Evolutionary conservation across 2,888 invertebrate species (phyloP).

Genomic region (Gibbula magus): DNA sequence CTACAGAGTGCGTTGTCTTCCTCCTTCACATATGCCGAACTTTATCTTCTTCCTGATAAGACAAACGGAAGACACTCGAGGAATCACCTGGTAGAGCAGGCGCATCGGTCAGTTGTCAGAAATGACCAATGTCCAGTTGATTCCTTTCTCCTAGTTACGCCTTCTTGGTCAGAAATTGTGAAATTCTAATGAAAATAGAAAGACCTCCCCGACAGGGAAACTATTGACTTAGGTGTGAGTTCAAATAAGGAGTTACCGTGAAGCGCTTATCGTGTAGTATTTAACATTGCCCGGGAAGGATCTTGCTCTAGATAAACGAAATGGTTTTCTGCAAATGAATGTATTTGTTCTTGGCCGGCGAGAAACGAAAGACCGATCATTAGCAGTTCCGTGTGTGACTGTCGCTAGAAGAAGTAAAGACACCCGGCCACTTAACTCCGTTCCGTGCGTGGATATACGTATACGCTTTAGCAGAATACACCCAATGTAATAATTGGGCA

Average conservation of each 20-base stretch:
- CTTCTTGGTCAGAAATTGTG: too few relatives aligned
- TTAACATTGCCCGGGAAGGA: slow-evolving; percentile 5
- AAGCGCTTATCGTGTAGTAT: not conserved
- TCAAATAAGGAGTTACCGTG: not conserved
- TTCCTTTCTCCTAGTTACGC: too few relatives aligned
- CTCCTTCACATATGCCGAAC: not conserved
- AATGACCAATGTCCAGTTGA: too few relatives aligned
- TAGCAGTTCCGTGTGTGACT: not conserved
- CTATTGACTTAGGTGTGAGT: slow-evolving; percentile 15
- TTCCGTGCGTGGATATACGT: not conserved
- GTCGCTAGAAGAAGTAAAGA: not conserved
- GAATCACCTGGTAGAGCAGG: too few relatives aligned
- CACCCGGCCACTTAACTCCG: not conserved
- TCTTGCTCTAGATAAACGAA: slow-evolving; percentile 7
- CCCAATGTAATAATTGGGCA: slow-evolving; percentile 28
- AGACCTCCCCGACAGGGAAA: not conserved
- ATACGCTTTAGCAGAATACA: slow-evolving; percentile 23
- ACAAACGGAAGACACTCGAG: not conserved
- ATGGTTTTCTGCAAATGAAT: slow-evolving; percentile 28
- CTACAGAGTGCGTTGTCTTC: not conserved
- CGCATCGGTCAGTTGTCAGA: too few relatives aligned
- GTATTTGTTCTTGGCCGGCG: slow-evolving; percentile 24
- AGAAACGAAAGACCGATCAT: not conserved
- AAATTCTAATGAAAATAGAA: not conserved
- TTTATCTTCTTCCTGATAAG: not conserved